Base-by-base conservation (phyloP, 2,113 vertebrate species). In the Nesoenas mayeri region DNA sequence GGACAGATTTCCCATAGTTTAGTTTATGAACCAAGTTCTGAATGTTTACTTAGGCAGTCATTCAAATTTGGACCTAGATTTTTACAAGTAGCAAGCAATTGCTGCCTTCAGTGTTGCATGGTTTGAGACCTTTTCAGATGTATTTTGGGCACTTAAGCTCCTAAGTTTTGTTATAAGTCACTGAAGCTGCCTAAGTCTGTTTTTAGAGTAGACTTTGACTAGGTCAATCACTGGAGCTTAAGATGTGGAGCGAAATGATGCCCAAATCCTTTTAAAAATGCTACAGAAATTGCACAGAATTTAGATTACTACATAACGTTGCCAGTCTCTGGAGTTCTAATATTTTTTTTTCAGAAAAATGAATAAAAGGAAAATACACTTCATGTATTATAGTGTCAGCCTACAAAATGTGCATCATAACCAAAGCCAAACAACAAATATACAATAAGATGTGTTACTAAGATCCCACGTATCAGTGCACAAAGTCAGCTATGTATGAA, bases 1-100 rank as follows among this genome's bases (percentile, higher is more conserved):
- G 96, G 78, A 87, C 85, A 93, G 54, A 93, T 84, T 96, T 96
- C 78, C 71, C 89, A 85, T 44, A 92, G 58, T 82, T 89, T 62
- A 79, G 87, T 91, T 96, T 89, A 95, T 79, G 73, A 94, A 95
- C 31, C 28, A 82, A 91, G 84, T 73, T 94, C 74, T 79, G 50
- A 79, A 77, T 85, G 78, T 94, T 97, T 95, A 82, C 47, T 64
- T 79, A 88, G 89, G 93, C 87, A 65, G 36, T 73, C 40, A 82
- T 61, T 96, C 89, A 91, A 73, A 95, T 85, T 82, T 88, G 85
- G 54, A 79, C 54, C 5, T 40, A 82, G 75, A 72, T 61, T 94
- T 95, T 95, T 58, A 58, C 50, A 85, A 82, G 58, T 11, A 91
- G 32, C 17, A 95, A 78, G 72, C 22, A 78, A 40, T 69, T 2